Base-by-base conservation (phyloP, 2,888 invertebrate genomes). In the Deilephila porcellus region DNA sequence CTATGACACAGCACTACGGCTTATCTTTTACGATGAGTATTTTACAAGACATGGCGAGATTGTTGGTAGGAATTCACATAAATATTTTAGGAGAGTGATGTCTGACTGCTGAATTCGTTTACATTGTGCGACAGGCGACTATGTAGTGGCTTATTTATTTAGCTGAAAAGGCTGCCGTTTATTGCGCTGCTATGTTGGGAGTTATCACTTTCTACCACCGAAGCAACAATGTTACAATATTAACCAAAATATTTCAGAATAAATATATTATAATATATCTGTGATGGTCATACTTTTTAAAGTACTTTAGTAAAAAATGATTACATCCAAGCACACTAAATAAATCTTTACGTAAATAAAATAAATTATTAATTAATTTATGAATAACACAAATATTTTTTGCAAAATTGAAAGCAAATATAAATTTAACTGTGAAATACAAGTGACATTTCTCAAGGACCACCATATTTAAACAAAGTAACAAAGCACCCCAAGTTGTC, bases 1-100 rank as follows among this genome's bases (percentile, higher is more conserved):
- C 84, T 81, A 75, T 81, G 78, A 76, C 82, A 78, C 76, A 79
- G 77, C 78, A 76, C 77, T 79, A 76, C 29, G 53, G 60, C 52
- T 62, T 62, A 63, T 73, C 71, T 73, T 62, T 70, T 71, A 73
- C 73, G 62, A 73, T 74, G 62, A 70, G 74, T 71, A 72, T 67
- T 73, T 59, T 70, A 70, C 70, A 76, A 67, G 62, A 64, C 63
- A 73, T 71, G 34, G 53, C 56, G 60, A 32, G 60, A 37, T 71
- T 64, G 45, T 64, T 37, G 37, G 11, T 19, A 67, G 52, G 67
- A 67, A 67, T 67, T 67, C 67, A 67, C 67, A 67, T 67, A 67
- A 67, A 67, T 67, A 67, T 67, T 67, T 67, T 67, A 67, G 67
- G 67, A 67, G 67, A 67, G 25, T 37, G 64, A 67, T 62, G 60